Base-by-base conservation (phyloP, 2,888 invertebrate genomes). In the Eupithecia exiguata region DNA sequence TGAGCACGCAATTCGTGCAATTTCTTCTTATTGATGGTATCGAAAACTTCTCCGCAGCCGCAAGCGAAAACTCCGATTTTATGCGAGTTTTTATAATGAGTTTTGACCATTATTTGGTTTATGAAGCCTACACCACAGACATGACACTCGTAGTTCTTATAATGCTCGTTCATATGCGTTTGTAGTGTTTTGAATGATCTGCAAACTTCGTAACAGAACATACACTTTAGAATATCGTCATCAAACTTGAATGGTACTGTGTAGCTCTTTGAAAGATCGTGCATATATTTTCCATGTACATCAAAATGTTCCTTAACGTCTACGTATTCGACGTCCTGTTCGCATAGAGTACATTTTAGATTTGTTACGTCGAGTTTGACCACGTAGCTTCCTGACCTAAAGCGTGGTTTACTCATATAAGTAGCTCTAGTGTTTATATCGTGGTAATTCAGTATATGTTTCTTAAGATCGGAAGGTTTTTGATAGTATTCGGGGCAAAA, bases 31-130 rank as follows among this genome's bases (percentile, higher is more conserved):
- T 87, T 83, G 0, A 86, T 82, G 0, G 91, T 93, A 12, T 91
- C 88, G 69, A 94, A 95, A 0, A 89, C 83, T 77, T 92, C 91
- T 0, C 87, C 79, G 74, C 95, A 95, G 10, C 81, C 77, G 74
- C 92, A 92, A 2, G 80, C 72, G 72, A 86, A 90, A 0, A 80
- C 72, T 0, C 90, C 89, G 5, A 80, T 80, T 21, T 86, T 81
- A 72, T 91, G 90, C 0, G 80, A 84, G 7, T 81, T 77, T 0
- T 76, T 80, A 68, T 72, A 70, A 49, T 91, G 91, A 9, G 81
- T 83, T 0, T 75, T 72, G 2, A 89, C 72, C 21, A 84, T 84
- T 3, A 79, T 79, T 4, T 81, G 82, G 40, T 84, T 88, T 0
- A 90, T 83, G 62, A 89, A 92, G 0, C 89, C 90, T 0, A 86